A percentile compares a stretch with the other conserved stretches of the same genome.
Conservation (phyloP, 2,797 vertebrate genomes). For the Gymnothorax javanicus region DNA sequence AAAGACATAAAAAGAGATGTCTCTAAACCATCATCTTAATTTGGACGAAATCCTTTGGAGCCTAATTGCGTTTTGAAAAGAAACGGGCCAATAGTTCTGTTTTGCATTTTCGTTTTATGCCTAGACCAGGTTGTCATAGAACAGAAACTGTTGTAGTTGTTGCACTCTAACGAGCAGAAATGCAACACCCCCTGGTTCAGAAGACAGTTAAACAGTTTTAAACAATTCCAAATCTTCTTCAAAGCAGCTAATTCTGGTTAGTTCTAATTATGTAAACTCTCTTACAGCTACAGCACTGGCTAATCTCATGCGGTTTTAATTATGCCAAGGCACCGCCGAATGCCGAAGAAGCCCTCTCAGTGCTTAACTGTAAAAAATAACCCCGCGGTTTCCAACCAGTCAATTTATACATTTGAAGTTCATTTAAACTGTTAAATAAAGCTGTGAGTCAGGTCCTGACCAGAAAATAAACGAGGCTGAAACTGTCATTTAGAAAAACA, state of each 20-base stretch:
- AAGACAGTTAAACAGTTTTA: background rate
- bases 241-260: constrained; percentile 5
- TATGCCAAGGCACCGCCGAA: background rate
- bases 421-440: background rate
- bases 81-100: background rate
- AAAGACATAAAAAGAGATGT: background rate
- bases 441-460: background rate
- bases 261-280: background rate
- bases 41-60: background rate
- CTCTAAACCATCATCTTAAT: background rate
- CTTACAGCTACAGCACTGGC: background rate
- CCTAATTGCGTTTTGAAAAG: background rate
- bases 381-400: background rate
- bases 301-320: background rate
- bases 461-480: background rate
- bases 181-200: background rate
- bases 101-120: too few species aligned
- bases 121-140: background rate
- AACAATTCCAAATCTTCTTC: background rate
- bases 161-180: background rate
- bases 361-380: background rate
- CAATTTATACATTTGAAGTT: background rate
- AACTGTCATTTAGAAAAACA: background rate
- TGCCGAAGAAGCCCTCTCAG: background rate
- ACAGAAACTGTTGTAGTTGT: background rate